Percentiles rank a stretch among this genome's conserved stretches.
These are phyloP conservation scores for Spisula solida DNA, from an alignment of 2,888 invertebrate genomes.

Conservation along the genomic window DNA sequence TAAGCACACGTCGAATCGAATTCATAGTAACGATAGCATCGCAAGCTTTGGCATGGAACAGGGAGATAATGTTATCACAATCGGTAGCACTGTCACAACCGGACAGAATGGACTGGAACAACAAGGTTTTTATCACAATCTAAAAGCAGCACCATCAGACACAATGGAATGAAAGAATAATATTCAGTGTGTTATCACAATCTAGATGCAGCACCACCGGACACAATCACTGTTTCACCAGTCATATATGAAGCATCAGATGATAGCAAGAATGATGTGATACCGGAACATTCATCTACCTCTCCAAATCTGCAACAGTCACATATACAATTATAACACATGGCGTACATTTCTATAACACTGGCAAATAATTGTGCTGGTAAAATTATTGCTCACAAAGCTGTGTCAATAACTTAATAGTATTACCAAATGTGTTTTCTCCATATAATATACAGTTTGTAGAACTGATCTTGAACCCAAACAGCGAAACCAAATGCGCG, in stretches of 20 bases:
- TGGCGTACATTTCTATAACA: not conserved
- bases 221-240: constrained; percentile 93
- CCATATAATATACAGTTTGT: too few species aligned
- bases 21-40: too few species aligned
- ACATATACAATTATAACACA: not conserved
- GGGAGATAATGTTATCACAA: too few species aligned
- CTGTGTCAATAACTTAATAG: too few species aligned
- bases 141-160: constrained; percentile 92
- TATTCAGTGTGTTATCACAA: constrained; percentile 88
- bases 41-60: too few species aligned
- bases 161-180: constrained; percentile 88
- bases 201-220: constrained; percentile 93
- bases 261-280: constrained; percentile 94
- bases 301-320: constrained; percentile 90
- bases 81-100: too few species aligned
- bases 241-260: constrained; percentile 95
- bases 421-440: too few species aligned
- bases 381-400: too few species aligned
- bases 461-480: too few species aligned
- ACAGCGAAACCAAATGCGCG: too few species aligned
- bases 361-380: not conserved
- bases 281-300: constrained; percentile 90
- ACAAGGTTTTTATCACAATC: constrained; percentile 89
- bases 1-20: too few species aligned
- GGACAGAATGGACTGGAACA: too few species aligned